Evolutionary conservation across 2,113 vertebrate genomes (phyloP), one percentile per base, ranked within the genome.

Genomic region (Heloderma charlesbogerti): DNA sequence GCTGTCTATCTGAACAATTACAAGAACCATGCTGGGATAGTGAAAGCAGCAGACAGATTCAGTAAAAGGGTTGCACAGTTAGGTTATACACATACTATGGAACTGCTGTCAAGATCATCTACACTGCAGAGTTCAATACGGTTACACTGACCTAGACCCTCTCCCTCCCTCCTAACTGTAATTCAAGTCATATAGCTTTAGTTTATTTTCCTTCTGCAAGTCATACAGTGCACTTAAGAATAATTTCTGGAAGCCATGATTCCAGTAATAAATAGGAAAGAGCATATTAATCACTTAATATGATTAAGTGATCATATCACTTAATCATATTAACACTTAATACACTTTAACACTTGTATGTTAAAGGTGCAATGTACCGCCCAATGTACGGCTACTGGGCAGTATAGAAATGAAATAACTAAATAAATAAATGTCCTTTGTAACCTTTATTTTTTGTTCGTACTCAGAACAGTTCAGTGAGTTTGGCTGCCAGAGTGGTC

Each of bases 1-100:
- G 91, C 90, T 0, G 63, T 92, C 87, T 10, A 3, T 18, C 0
- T 9, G 7, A 29, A 86, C 74, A 48, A 3, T 18, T 2, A n/a
- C 91, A 2, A 80, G 84, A 7, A 6, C 1, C 0, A 80, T 0
- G 0, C 40, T 0, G 0, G 0, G 78, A 1, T 87, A 88, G 91
- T 16, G 43, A 34, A 92, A 79, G 45, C 94, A 27, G 85, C 48
- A 3, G 91, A 86, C 12, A 75, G 22, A 66, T 1, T 0, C 34
- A n/a, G 67, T 84, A 84, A 69, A 60, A 82, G 54, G 37, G 66
- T 84, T 84, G 54, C 45, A 78, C 45, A 72, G 22, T 4, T 2
- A 63, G 27, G 66, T 75, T 45, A 29, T 34, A n/a, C 67, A 84
- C n/a, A 20, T 12, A 63, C 29, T 66, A 43, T 66, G 51, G 72